Conservation (phyloP, 1,140 invertebrate species). For the Himalopsyche phryganea region DNA sequence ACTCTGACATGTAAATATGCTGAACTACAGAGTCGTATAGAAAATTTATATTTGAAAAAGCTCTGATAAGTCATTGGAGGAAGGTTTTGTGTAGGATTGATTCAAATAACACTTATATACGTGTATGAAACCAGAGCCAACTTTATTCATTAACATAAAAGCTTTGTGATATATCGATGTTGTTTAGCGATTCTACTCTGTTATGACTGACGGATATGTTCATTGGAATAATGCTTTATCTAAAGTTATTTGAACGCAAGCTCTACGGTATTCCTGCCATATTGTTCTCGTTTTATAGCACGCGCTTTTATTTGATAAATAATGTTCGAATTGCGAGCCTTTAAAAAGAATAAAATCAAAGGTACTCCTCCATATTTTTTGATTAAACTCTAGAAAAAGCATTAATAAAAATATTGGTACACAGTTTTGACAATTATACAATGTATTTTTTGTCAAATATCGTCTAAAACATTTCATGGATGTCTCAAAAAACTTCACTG, state of each 20-base stretch:
- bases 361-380: too few species aligned
- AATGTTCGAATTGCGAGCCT: too few species aligned
- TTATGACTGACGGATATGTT: not conserved
- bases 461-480: too few species aligned
- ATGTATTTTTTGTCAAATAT: too few species aligned
- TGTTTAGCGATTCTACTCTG: not conserved
- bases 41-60: constrained; percentile 4
- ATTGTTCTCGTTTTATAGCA: not conserved
- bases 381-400: too few species aligned
- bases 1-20: too few species aligned
- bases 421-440: too few species aligned
- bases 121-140: not conserved
- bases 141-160: constrained; percentile 4
- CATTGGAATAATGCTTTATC: constrained; percentile 1
- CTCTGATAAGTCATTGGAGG: not conserved
- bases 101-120: not conserved
- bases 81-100: not conserved
- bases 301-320: too few species aligned
- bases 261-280: not conserved
- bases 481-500: too few species aligned
- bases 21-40: too few species aligned
- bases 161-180: constrained; percentile 4
- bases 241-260: not conserved
- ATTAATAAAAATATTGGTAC: too few species aligned
- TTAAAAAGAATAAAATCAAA: too few species aligned